phyloP scores from a whole-genome alignment of 2,888 invertebrate genomes.

The Perithous albicinctus region DNA sequence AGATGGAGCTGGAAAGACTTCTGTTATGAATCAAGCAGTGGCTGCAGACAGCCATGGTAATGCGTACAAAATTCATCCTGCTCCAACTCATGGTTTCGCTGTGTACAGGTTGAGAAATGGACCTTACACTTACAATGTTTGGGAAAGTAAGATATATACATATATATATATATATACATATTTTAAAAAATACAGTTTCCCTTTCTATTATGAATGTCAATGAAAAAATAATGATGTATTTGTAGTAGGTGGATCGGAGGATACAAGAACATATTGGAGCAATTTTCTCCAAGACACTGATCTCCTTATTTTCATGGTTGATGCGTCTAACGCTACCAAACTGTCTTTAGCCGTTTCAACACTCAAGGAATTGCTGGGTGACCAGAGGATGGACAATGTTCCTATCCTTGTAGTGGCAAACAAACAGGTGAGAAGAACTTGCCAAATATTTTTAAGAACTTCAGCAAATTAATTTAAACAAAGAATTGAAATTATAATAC shows the following conservation, averaged over 20 bases:
- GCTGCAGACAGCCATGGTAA: slow-evolving; percentile 73
- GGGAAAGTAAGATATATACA: slow-evolving; percentile 80
- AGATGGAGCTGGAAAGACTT: slow-evolving; percentile 83
- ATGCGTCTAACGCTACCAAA: slow-evolving; percentile 81
- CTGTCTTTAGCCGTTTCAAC: slow-evolving; percentile 80
- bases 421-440: slow-evolving; percentile 79
- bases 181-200: neutral
- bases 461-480: neutral
- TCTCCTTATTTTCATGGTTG: slow-evolving; percentile 83
- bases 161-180: too few relatives aligned
- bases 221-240: slow-evolving; percentile 16
- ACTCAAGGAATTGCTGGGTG: slow-evolving; percentile 82
- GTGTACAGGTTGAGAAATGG: slow-evolving; percentile 80
- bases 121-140: slow-evolving; percentile 79
- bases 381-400: slow-evolving; percentile 81
- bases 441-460: too few relatives aligned
- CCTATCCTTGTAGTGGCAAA: slow-evolving; percentile 84
- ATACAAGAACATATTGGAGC: slow-evolving; percentile 81
- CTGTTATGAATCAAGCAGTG: slow-evolving; percentile 81
- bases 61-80: slow-evolving; percentile 75
- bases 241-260: slow-evolving; percentile 82
- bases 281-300: slow-evolving; percentile 84
- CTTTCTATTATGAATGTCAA: neutral
- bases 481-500: neutral
- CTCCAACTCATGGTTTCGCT: slow-evolving; percentile 81